phyloP scores from a whole-genome alignment of 2,888 invertebrate species.

The Siphlonurus alternatus region DNA sequence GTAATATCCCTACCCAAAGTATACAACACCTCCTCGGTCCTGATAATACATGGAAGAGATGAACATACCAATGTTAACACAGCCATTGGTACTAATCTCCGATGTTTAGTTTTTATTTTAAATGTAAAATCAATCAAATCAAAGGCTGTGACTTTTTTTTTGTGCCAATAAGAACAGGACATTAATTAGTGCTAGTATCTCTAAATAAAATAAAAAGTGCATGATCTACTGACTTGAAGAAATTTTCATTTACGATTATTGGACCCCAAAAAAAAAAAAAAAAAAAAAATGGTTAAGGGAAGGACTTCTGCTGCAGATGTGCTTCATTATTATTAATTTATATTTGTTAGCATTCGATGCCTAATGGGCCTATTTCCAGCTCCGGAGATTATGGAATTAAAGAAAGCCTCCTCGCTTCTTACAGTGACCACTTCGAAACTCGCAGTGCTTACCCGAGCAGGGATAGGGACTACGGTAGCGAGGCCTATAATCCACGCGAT shows the following conservation, averaged over 20 bases:
- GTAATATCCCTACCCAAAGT: too few relatives aligned
- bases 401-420: conserved; percentile 4
- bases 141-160: neutral
- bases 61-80: neutral
- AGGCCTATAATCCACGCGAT: conserved; percentile 8
- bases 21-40: neutral
- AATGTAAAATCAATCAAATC: neutral
- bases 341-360: conserved; percentile 5
- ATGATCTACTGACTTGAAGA: conserved; percentile 5
- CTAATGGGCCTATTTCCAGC: conserved; percentile 9
- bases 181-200: neutral
- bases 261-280: neutral
- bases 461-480: conserved; percentile 7
- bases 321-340: neutral
- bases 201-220: conserved; percentile 2
- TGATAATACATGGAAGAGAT: neutral
- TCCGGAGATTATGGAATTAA: conserved; percentile 9
- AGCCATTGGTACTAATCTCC: neutral
- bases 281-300: neutral
- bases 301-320: conserved; percentile 5
- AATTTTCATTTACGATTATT: conserved; percentile 5
- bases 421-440: conserved; percentile 8
- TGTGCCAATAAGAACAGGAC: neutral
- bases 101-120: neutral
- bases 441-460: conserved; percentile 10